Conservation (phyloP, 2,888 invertebrate genomes). For the Agonopterix arenella region DNA sequence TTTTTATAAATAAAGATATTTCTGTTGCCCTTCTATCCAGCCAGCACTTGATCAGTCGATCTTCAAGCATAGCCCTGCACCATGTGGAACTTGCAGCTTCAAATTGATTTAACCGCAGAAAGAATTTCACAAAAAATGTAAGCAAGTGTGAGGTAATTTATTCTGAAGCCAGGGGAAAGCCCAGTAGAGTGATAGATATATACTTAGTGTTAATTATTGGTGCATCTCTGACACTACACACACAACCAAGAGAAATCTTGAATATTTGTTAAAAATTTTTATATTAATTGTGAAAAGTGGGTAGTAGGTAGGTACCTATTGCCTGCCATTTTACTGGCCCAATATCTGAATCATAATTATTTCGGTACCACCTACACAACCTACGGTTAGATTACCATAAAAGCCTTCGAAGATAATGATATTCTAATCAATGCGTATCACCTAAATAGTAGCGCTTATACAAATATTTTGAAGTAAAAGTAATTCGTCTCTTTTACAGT, state of each 20-base stretch:
- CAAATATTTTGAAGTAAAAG: constrained; percentile 10
- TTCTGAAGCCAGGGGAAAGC: constrained; percentile 34
- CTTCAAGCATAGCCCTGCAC: no score
- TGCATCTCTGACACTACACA: constrained; percentile 45
- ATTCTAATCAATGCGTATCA: constrained; percentile 3
- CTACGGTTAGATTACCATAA: constrained; percentile 19
- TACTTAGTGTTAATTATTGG: constrained; percentile 42
- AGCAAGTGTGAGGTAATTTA: constrained; percentile 33
- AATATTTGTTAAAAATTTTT: constrained; percentile 5
- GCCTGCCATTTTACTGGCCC: constrained; percentile 3
- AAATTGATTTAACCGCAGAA: neutral
- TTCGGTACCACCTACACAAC: constrained; percentile 32
- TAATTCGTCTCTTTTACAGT: constrained; percentile 27
- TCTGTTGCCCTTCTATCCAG: no score
- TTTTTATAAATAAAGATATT: no score
- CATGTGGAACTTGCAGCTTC: neutral
- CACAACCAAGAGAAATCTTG: constrained; percentile 25
- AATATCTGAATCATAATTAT: constrained; percentile 3
- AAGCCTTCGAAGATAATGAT: constrained; percentile 16
- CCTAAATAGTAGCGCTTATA: neutral
- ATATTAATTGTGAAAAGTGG: no score
- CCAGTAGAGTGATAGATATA: constrained; percentile 9
- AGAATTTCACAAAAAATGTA: constrained; percentile 34
- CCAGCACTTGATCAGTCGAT: no score
- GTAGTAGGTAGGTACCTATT: no score